A percentile compares a stretch with the other conserved stretches of the same genome.
Conservation (phyloP, 1,140 invertebrate genomes). For the Palaemon carinicauda region DNA sequence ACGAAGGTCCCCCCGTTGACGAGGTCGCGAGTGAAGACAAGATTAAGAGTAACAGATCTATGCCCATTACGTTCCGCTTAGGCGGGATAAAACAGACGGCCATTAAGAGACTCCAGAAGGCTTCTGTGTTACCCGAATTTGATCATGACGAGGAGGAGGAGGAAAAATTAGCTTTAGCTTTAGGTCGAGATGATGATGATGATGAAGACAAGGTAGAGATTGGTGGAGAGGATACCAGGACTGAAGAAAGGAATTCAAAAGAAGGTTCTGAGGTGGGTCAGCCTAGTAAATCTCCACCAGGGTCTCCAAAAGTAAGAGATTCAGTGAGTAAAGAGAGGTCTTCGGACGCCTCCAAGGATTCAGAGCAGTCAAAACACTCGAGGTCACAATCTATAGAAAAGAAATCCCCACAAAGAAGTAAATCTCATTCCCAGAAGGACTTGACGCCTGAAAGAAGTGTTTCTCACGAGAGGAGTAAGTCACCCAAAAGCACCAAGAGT, state of each 20-base stretch:
- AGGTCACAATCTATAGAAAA: not conserved
- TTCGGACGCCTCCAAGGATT: not conserved
- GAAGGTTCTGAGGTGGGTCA: not conserved
- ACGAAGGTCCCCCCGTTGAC: not conserved
- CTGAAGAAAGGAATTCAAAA: too few species aligned
- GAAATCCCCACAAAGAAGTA: slow-evolving; percentile 1
- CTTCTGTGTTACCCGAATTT: not conserved
- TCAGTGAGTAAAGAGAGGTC: not conserved
- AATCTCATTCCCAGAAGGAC: not conserved
- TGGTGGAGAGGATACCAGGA: too few species aligned
- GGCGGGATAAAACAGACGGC: slow-evolving; percentile 13
- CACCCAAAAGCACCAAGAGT: not conserved
- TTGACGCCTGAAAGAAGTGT: not conserved
- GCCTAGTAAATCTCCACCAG: not conserved
- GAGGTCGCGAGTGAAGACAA: not conserved
- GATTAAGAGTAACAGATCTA: not conserved
- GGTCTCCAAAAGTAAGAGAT: not conserved
- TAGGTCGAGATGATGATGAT: not conserved
- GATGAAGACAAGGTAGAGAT: not conserved
- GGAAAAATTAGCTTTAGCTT: not conserved
- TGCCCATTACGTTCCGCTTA: slow-evolving; percentile 31
- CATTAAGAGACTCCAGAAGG: slow-evolving; percentile 1
- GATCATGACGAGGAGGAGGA: slow-evolving; percentile 34
- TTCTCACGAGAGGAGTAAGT: not conserved
- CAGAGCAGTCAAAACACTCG: too few species aligned